Percentiles rank a stretch among this genome's conserved stretches.
Evolutionary conservation across 2,113 vertebrate species (phyloP).

Genomic region (Platysternon megacephalum): DNA sequence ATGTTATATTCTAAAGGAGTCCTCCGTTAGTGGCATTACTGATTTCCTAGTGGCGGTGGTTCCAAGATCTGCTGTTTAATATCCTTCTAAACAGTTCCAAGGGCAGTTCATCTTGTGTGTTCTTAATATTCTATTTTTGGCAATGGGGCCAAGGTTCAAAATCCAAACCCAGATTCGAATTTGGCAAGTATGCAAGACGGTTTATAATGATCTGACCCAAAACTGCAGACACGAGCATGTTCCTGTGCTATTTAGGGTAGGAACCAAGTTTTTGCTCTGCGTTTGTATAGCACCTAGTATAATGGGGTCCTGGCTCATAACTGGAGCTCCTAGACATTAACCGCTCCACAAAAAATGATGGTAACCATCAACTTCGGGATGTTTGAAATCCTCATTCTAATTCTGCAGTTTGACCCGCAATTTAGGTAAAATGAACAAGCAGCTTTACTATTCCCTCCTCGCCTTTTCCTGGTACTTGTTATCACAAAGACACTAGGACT

Average conservation of each 20-base stretch:
- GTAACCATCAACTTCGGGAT: background rate
- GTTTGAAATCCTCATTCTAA: background rate
- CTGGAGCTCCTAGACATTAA: background rate
- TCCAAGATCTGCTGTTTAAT: background rate
- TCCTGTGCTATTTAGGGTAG: background rate
- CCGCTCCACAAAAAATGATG: background rate
- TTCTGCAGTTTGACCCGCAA: background rate
- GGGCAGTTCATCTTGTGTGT: background rate
- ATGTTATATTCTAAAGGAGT: background rate
- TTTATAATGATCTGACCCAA: background rate
- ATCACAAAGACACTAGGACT: background rate
- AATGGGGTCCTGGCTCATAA: background rate
- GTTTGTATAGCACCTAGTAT: background rate
- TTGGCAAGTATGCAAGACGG: background rate
- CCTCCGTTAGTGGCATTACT: background rate
- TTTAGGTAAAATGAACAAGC: background rate
- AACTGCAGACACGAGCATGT: background rate
- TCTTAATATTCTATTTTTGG: background rate
- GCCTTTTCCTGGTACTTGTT: background rate
- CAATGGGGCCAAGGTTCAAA: background rate
- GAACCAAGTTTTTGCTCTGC: background rate
- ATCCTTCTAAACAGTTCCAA: background rate
- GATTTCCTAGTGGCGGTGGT: background rate
- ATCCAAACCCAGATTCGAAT: background rate
- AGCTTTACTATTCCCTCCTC: background rate